phyloP scores from a whole-genome alignment of 2,797 vertebrate genomes.

The Neopelma chrysocephalum region DNA sequence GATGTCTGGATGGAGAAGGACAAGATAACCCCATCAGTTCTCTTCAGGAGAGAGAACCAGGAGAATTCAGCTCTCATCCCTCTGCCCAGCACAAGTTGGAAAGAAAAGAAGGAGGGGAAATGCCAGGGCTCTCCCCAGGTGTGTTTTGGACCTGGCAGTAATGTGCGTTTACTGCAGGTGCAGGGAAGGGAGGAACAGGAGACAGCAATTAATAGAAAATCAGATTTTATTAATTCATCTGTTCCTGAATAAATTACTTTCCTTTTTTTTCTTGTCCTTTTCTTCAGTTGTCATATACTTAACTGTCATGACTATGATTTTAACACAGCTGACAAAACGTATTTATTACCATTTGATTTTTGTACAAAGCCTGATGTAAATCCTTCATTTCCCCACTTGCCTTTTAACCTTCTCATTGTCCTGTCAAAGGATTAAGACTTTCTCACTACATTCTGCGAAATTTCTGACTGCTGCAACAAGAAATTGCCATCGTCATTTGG shows the following conservation, averaged over 20 bases:
- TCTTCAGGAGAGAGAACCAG: background rate
- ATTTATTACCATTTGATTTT: background rate
- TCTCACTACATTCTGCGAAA: background rate
- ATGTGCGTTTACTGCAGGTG: background rate
- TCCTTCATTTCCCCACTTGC: background rate
- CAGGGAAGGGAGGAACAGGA: background rate
- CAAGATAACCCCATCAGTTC: accelerated
- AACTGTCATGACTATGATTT: background rate
- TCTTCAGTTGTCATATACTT: background rate
- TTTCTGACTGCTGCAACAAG: background rate
- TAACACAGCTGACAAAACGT: background rate
- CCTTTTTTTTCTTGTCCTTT: background rate
- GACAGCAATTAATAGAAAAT: background rate
- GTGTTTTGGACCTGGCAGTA: background rate
- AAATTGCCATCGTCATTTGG: background rate
- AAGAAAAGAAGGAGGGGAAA: background rate
- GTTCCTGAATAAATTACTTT: background rate
- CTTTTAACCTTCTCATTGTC: background rate
- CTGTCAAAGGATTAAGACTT: background rate
- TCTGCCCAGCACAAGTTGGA: background rate
- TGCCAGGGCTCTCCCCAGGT: background rate
- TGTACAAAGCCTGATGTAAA: background rate
- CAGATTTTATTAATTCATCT: background rate
- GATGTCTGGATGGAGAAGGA: background rate
- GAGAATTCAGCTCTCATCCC: background rate